phyloP scores from a whole-genome alignment of 2,113 vertebrate species.

The Lonchura striata region DNA sequence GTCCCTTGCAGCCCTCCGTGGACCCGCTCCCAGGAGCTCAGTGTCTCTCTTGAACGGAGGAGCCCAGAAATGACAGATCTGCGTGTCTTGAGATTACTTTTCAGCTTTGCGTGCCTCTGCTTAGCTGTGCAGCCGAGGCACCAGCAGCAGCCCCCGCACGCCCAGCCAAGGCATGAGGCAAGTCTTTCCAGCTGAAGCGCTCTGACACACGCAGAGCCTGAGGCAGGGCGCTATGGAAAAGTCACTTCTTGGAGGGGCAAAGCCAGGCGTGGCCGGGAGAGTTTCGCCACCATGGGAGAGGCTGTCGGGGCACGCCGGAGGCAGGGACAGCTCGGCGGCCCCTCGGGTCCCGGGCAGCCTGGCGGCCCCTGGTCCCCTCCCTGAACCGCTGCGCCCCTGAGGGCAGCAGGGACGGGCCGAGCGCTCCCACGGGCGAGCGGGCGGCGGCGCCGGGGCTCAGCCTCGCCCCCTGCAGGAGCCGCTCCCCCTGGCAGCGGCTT shows the following conservation, averaged over 20 bases:
- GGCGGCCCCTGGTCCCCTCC: neutral
- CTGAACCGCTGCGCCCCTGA: fast-evolving
- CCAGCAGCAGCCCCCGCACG: fast-evolving
- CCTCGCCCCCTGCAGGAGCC: neutral
- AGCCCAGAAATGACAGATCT: neutral
- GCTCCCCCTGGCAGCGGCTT: neutral
- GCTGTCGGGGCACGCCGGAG: too few relatives aligned
- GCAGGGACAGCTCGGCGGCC: fast-evolving
- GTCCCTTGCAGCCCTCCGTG: neutral
- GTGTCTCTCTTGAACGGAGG: too few relatives aligned
- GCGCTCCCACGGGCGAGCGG: too few relatives aligned
- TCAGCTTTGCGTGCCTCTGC: neutral
- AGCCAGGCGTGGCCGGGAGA: neutral
- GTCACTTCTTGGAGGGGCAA: fast-evolving
- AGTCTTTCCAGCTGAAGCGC: too few relatives aligned
- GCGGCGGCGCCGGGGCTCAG: neutral
- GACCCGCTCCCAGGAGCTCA: neutral
- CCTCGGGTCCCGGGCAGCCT: neutral
- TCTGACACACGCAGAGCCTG: neutral
- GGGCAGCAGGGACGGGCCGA: fast-evolving
- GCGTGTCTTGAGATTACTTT: neutral
- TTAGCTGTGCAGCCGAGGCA: neutral
- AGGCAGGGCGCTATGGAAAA: fast-evolving
- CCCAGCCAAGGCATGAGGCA: neutral
- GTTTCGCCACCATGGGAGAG: fast-evolving